Base-by-base conservation (phyloP, 2,113 vertebrate genomes). In the Anhinga rufa region DNA sequence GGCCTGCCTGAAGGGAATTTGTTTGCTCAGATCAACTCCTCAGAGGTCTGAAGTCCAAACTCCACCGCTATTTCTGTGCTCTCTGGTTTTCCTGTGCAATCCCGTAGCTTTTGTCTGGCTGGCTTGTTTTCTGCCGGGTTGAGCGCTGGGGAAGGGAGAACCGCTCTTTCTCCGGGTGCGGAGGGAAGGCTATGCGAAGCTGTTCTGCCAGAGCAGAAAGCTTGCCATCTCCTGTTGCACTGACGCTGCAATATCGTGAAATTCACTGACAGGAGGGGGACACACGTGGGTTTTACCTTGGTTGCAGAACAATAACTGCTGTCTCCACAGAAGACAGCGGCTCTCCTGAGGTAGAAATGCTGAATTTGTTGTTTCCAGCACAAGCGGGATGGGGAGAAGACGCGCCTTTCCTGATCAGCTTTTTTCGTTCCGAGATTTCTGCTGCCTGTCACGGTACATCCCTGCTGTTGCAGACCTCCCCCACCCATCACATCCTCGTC, bases 351-450 rank as follows among this genome's bases (percentile, higher is more conserved):
- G 57, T 55, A 77, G 70, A 89, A 84, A 55, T 69, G 48, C 44
- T 82, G 46, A 36, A 62, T 84, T 68, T 84, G 48, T 42, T 82
- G n/a, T 86, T 93, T 89, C 85, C 86, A 54, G 61, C 61, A 31
- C 8, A n/a, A 61, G 21, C 36, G 18, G 28, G 44, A 48, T 26
- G 17, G 2, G 66, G 26, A 51, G 71, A 82, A 70, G 51, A 34
- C 8, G 7, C 0, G 1, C 15, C 74, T 10, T 85, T 82, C 60
- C 58, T 8, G 5, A 57, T 70, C 28, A 82, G 28, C 21, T 90
- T 84, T 83, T 25, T 76, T 78, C 3, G 1, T 76, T 76, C 49
- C 64, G 46, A 66, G 51, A 28, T 38, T 83, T 92, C 55, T 96
- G 74, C 52, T 29, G 15, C 34, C 10, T 78, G 40, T 54, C 18